Evolutionary conservation across 2,797 vertebrate species (phyloP), one percentile per base, ranked within the genome.

Genomic region (Centroberyx gerrardi): DNA sequence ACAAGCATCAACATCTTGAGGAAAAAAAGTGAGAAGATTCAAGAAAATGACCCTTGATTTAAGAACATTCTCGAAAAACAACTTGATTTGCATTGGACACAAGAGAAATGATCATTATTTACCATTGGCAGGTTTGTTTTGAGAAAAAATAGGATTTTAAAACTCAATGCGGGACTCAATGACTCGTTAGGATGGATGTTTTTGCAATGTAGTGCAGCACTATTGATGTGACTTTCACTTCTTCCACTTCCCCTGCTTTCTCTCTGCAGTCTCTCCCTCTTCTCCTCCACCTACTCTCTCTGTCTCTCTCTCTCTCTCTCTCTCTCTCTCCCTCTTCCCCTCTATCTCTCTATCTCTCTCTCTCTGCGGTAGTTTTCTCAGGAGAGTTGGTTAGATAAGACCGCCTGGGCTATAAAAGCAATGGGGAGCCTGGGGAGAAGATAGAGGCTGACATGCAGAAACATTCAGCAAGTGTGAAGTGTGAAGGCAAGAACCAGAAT

Each of bases 301-400:
- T 17, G n/a, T 6, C 14, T 18, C 58, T n/a, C 13, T 6, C 27
- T 10, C 42, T 4, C 22, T 17, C 44, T 33, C 28, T n/a, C 44
- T n/a, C 46, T 29, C 56, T 31, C 29, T 17, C 44, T n/a, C 36
- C 3, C 14, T 18, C 58, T 18, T 5, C 6, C 27, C 14, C 42
- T 4, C 22, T 17, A 40, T 33, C 28, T n/a, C 44, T n/a, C 38
- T 55, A 17, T 38, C 2, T 61, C 52, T 76, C 62, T 68, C 48
- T 81, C 81, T 87, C 48, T 18, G 38, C 56, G 22, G 33, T 29
- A 18, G 40, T 60, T 80, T 58, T 74, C 88, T 88, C 87, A 63
- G 73, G 84, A 88, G 86, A 79, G 74, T 83, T 17, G 75, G 89
- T 91, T 92, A 90, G 90, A 90, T 93, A 90, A 93, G 90, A 82